Evolutionary conservation across 2,888 invertebrate genomes (phyloP).

Genomic region (Drosophila ezoana): DNA sequence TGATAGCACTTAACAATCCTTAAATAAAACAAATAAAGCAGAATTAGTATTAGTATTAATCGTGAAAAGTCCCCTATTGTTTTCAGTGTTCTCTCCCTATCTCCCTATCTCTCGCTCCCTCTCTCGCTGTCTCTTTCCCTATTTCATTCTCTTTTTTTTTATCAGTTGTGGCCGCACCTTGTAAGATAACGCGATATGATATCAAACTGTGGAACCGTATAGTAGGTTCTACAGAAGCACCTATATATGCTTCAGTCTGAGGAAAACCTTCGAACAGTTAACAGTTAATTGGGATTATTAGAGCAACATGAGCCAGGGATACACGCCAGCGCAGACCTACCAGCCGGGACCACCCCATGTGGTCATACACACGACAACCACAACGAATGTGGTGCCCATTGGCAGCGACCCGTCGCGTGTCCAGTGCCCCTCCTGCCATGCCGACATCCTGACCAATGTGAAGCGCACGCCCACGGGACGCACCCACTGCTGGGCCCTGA

Average conservation of each 20-base stretch:
- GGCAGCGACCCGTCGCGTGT: constrained; percentile 56
- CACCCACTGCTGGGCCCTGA: constrained; percentile 62
- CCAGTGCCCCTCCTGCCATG: constrained; percentile 67
- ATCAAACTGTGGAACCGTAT: constrained; percentile 2
- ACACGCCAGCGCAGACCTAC: constrained; percentile 59
- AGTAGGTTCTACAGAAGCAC: background rate
- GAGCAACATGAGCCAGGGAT: constrained; percentile 42
- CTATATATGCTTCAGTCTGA: constrained; percentile 34
- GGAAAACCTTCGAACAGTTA: constrained; percentile 5
- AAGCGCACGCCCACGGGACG: constrained; percentile 51
- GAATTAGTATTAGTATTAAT: constrained; percentile 2
- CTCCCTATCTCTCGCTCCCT: background rate
- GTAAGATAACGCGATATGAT: constrained; percentile 34
- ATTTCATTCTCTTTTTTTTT: constrained; percentile 4
- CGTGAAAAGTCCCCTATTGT: constrained; percentile 4
- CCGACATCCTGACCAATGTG: constrained; percentile 55
- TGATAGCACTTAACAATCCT: background rate
- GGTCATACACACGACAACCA: constrained; percentile 55
- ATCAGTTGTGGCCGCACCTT: constrained; percentile 30
- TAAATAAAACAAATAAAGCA: background rate
- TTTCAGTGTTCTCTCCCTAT: constrained; percentile 8
- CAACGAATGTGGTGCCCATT: constrained; percentile 47
- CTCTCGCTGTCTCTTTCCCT: background rate
- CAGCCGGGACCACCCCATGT: constrained; percentile 43
- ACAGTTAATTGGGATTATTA: background rate